Evolutionary conservation across 2,113 vertebrate genomes (phyloP), one percentile per base, ranked within the genome.

Genomic region (Calyptomena viridis): DNA sequence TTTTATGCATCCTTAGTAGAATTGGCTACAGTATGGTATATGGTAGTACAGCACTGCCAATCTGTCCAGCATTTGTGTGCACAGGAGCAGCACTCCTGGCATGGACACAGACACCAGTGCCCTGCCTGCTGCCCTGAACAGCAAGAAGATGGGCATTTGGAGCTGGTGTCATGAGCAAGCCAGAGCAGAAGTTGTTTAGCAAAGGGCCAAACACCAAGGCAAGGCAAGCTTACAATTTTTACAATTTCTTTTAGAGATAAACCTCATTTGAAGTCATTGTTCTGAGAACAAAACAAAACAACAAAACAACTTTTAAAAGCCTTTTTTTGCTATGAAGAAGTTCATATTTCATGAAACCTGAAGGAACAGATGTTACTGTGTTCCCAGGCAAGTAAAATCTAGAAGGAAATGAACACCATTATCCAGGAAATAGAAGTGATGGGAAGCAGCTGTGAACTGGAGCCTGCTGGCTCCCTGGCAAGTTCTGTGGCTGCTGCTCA

Each of bases 401-500:
- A 52, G 39, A 80, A 93, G 88, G 85, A 96, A 94, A 94, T 74
- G 53, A 90, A 23, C 35, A 74, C n/a, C 55, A 15, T 85, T 91
- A 85, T 58, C 50, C 90, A 91, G 93, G 93, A 93, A 87, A 85
- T 86, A 24, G 76, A 60, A 88, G 28, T 40, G 56, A 94, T 90
- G 86, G 55, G 79, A 80, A 95, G 72, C 95, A 96, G 94, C 92
- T 96, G 95, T 3, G 3, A 49, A 16, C 42, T 15, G 25, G 37
- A 79, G 30, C 20, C 50, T 22, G 3, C 59, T 66, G 79, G 16
- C 55, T 69, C 37, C 40, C 52, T 69, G 75, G 47, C 69, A 86
- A 49, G 39, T 33, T 18, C 83, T 42, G 46, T 5, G 4, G 19
- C 33, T 7, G 2, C 31, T 10, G 63, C 18, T 87, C 2, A 1